Evolutionary conservation across 2,888 invertebrate species (phyloP), one percentile per base, ranked within the genome.

Genomic region (Crossocerus cetratus): DNA sequence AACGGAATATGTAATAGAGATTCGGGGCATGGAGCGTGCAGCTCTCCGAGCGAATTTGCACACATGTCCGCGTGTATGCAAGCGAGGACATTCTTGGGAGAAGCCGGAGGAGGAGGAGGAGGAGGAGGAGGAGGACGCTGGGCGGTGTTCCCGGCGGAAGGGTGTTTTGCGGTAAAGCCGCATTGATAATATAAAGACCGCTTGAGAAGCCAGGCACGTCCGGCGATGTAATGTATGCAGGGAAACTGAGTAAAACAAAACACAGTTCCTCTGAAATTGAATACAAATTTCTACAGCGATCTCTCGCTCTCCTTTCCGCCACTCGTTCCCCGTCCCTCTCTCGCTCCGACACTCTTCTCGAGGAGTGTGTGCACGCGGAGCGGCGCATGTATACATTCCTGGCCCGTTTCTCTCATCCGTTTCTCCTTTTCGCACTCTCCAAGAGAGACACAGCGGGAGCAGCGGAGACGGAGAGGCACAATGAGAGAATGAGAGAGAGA

Each of bases 101-200:
- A 13, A 16, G 16, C 14, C 11, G 49, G 4, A 49, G 16, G 16
- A n/a, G 49, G 5, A 16, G 49, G 1, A 16, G 13, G 13, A 43
- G 43, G 13, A 43, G 43, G 3, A 49, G 49, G 3, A 49, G 49
- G 1, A 11, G 32, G 32, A 54, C 5, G 45, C 57, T 45, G n/a
- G n/a, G n/a, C n/a, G n/a, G n/a, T n/a, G n/a, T 23, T 54, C 43
- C 11, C 58, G 16, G 14, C 18, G 54, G 11, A 43, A 70, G 71
- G 55, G 59, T 70, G 73, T 69, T 61, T 75, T 66, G 69, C 72
- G 61, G 79, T 81, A 82, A 83, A 83, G 80, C 78, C 76, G 70
- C 77, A 80, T 75, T 81, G 84, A 85, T 85, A 84, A 85, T 85
- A 82, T 79, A 83, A 83, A 83, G 82, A 84, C 83, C 74, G 69